phyloP scores from a whole-genome alignment of 1,140 invertebrate species.

The Magallana angulata region DNA sequence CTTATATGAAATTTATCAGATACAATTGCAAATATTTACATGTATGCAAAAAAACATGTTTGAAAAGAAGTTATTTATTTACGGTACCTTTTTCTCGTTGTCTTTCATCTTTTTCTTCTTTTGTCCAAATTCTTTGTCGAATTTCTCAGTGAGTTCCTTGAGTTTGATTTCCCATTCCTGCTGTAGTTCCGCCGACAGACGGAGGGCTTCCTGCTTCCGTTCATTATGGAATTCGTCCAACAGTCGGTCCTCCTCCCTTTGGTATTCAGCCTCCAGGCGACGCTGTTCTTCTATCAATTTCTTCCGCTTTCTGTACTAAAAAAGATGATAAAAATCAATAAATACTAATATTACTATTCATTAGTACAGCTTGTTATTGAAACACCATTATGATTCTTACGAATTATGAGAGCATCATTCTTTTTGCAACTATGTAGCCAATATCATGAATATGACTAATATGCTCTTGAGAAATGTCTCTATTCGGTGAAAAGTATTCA shows the following conservation, averaged over 20 bases:
- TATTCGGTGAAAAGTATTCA: too few species aligned
- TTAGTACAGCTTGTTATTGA: too few species aligned
- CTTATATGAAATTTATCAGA: too few species aligned
- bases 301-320: constrained; percentile 74
- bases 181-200: constrained; percentile 75
- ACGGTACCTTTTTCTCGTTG: constrained; percentile 72
- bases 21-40: too few species aligned
- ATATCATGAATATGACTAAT: too few species aligned
- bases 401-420: too few species aligned
- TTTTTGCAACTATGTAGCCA: too few species aligned
- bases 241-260: constrained; percentile 77
- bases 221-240: constrained; percentile 72
- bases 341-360: too few species aligned
- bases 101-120: constrained; percentile 75
- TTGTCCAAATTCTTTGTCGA: constrained; percentile 72
- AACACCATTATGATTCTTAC: too few species aligned
- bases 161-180: constrained; percentile 78
- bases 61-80: too few species aligned
- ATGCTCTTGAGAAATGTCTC: too few species aligned
- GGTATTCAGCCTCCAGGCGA: constrained; percentile 73
- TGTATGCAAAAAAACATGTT: too few species aligned
- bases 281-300: constrained; percentile 77
- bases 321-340: not conserved
- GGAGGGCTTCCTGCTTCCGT: constrained; percentile 68
- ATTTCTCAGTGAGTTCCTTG: constrained; percentile 75